phyloP scores from a whole-genome alignment of 53 echinoderm and acorn worm species.

The Echinarachnius parma region DNA sequence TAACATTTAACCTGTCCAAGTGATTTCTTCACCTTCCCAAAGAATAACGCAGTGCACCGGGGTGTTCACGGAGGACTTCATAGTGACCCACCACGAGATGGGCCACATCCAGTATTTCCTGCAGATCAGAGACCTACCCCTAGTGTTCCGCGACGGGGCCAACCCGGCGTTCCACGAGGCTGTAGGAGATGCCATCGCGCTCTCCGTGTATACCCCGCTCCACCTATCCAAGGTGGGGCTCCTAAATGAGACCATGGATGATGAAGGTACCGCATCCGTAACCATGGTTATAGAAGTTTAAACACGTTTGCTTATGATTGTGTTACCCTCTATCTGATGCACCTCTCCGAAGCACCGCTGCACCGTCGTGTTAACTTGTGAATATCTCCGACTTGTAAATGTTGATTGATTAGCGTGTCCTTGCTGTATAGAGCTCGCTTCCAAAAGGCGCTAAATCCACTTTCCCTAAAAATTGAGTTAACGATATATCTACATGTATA shows the following conservation, averaged over 20 bases:
- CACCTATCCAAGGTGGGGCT: constrained; percentile 62
- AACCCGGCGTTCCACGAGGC: constrained; percentile 89
- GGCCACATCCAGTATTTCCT: constrained; percentile 83
- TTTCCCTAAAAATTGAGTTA: too few relatives aligned
- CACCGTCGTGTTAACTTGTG: too few relatives aligned
- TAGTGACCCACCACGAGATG: constrained; percentile 83
- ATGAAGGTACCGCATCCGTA: constrained; percentile 17
- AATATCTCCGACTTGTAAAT: too few relatives aligned
- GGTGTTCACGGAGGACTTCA: constrained; percentile 64
- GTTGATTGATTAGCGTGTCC: too few relatives aligned
- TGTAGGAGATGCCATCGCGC: constrained; percentile 72
- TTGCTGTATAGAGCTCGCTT: too few relatives aligned
- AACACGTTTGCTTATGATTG: not conserved
- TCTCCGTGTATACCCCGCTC: constrained; percentile 74
- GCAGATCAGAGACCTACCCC: constrained; percentile 62
- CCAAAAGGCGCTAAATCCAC: too few relatives aligned
- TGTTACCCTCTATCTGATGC: not conserved
- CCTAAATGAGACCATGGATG: constrained; percentile 49
- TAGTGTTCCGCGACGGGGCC: constrained; percentile 67
- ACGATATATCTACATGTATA: too few relatives aligned
- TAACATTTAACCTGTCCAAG: too few relatives aligned
- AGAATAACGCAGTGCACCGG: constrained; percentile 46
- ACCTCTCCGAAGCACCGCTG: too few relatives aligned
- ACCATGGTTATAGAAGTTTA: not conserved
- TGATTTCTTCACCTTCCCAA: not conserved